A percentile compares a stretch with the other conserved stretches of the same genome.
Conservation (phyloP, 2,888 invertebrate species). For the Colostygia pectinataria region DNA sequence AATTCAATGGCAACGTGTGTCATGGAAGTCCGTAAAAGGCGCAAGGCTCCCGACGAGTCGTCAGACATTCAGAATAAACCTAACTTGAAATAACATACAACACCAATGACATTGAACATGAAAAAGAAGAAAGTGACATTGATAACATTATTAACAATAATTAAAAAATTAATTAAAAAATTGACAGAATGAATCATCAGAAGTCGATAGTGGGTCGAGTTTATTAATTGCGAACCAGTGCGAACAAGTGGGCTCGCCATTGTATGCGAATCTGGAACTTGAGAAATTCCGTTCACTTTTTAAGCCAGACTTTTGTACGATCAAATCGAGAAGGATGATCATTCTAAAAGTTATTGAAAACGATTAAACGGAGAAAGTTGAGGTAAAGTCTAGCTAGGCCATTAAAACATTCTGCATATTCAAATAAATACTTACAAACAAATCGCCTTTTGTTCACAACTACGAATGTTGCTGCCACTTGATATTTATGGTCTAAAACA, state of each 20-base stretch:
- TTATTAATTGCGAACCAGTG: conserved; percentile 77
- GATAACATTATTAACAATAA: conserved; percentile 55
- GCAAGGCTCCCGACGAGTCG: conserved; percentile 31
- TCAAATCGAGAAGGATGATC: conserved; percentile 32
- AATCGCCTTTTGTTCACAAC: conserved; percentile 39
- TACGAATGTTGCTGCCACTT: conserved; percentile 36
- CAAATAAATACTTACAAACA: conserved; percentile 30
- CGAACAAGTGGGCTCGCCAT: conserved; percentile 70
- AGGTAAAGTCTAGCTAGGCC: conserved; percentile 25
- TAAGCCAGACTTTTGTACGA: conserved; percentile 41
- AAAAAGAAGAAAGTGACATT: conserved; percentile 62
- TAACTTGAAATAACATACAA: conserved; percentile 35
- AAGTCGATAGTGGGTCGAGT: conserved; percentile 70
- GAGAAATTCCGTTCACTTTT: conserved; percentile 74
- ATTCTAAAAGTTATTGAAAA: conserved; percentile 31
- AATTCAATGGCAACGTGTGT: conserved; percentile 51
- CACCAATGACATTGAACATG: conserved; percentile 52
- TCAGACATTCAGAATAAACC: conserved; percentile 33
- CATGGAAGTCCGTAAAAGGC: conserved; percentile 50
- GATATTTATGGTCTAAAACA: conserved; percentile 43
- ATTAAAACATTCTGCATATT: conserved; percentile 30
- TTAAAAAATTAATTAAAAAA: conserved; percentile 68
- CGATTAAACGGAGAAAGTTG: conserved; percentile 36
- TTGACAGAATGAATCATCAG: conserved; percentile 63
- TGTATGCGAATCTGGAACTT: conserved; percentile 71